phyloP scores from a whole-genome alignment of 2,797 vertebrate species.

The Pantherophis alleghaniensis region DNA sequence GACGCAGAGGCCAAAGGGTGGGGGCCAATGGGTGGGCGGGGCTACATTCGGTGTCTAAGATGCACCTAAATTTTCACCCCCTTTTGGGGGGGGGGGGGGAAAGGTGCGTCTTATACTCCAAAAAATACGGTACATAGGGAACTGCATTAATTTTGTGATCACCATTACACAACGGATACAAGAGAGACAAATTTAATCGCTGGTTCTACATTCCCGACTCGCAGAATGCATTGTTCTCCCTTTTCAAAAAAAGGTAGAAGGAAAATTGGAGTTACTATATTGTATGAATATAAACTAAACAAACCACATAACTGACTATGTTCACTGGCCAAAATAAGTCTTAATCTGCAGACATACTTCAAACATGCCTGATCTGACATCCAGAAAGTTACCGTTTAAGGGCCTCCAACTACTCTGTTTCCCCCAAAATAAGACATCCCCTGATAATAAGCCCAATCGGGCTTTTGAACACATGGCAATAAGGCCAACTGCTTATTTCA shows the following conservation, averaged over 20 bases:
- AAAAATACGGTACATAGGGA: background rate
- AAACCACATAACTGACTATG: conserved; percentile 25
- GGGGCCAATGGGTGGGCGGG: no score
- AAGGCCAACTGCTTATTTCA: no score
- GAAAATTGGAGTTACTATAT: conserved; percentile 19
- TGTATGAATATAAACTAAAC: conserved; percentile 56
- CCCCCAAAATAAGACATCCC: no score
- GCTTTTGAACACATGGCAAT: no score
- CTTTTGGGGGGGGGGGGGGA: fast-evolving
- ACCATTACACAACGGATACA: background rate
- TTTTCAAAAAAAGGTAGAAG: conserved; percentile 5
- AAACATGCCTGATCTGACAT: background rate
- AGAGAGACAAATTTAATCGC: background rate
- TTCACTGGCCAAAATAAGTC: conserved; percentile 24
- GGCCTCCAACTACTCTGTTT: conserved; percentile 14
- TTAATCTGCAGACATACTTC: conserved; percentile 14
- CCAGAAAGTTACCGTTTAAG: conserved; percentile 16
- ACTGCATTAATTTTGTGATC: background rate
- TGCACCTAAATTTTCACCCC: no score
- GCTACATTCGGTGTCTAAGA: no score
- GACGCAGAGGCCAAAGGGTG: no score
- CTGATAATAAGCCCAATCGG: no score
- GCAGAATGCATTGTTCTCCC: conserved; percentile 19
- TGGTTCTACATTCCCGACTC: conserved; percentile 10
- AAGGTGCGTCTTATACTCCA: no score